Evolutionary conservation across 2,888 invertebrate genomes (phyloP).

Genomic region (Tribolium freemani): DNA sequence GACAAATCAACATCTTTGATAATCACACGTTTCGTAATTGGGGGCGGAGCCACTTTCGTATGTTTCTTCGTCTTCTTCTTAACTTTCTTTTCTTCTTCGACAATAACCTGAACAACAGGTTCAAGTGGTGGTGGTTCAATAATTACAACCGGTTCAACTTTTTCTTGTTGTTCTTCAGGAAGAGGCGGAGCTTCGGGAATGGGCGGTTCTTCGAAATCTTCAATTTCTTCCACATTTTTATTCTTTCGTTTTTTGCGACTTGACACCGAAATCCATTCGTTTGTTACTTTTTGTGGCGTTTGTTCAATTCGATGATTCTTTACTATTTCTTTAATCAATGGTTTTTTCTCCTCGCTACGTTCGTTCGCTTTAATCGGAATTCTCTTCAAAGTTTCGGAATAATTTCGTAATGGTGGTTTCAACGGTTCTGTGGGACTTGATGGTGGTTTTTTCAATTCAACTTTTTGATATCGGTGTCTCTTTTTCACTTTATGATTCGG

Average conservation of each 20-base stretch:
- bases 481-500: conserved; percentile 42
- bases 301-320: conserved; percentile 3
- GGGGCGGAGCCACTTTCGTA: conserved; percentile 47
- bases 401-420: conserved; percentile 26
- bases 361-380: not conserved
- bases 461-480: conserved; percentile 46
- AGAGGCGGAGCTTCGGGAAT: conserved; percentile 25
- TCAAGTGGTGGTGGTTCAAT: not conserved
- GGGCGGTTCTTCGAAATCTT: conserved; percentile 40
- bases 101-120: conserved; percentile 20
- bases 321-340: not conserved
- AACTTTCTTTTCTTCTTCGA: conserved; percentile 37
- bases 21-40: conserved; percentile 58
- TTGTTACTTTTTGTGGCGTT: conserved; percentile 31
- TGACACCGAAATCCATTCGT: conserved; percentile 66
- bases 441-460: conserved; percentile 42
- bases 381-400: conserved; percentile 42
- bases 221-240: conserved; percentile 55
- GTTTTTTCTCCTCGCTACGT: not conserved
- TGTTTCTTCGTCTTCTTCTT: conserved; percentile 45
- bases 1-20: conserved; percentile 62
- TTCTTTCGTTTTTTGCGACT: conserved; percentile 65
- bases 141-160: conserved; percentile 42
- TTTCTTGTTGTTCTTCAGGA: conserved; percentile 26
- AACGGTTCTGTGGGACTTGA: not conserved